These are phyloP conservation scores for Pseudococcus viburni DNA, from an alignment of 2,888 invertebrate species.

Conservation along the genomic window DNA sequence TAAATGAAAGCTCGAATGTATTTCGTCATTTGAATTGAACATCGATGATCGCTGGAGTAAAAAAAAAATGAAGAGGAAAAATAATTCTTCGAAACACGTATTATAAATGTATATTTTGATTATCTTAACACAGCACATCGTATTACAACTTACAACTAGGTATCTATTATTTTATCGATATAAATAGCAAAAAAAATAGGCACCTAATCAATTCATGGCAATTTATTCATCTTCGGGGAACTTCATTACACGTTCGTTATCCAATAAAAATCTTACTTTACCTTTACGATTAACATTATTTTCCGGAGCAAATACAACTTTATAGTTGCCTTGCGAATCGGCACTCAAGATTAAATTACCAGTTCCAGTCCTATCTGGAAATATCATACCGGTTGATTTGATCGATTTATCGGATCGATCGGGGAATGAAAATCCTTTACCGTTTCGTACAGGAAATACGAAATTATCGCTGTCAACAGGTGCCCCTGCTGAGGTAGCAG, in stretches of 20 bases:
- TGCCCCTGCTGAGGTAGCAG: not conserved
- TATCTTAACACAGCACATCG: conserved; percentile 30
- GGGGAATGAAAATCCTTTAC: conserved; percentile 44
- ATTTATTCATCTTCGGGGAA: conserved; percentile 29
- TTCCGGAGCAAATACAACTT: conserved; percentile 39
- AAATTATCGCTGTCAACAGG: not conserved
- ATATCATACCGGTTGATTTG: conserved; percentile 68
- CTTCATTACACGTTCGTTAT: conserved; percentile 13
- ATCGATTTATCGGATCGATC: conserved; percentile 22
- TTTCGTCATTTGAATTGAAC: conserved; percentile 26
- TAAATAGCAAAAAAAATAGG: no score
- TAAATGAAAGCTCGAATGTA: conserved; percentile 42
- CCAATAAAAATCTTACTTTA: conserved; percentile 5
- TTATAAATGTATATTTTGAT: conserved; percentile 24
- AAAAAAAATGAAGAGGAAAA: not conserved
- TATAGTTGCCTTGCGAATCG: conserved; percentile 67
- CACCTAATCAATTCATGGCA: not conserved
- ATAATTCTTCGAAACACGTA: not conserved
- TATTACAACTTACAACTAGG: not conserved
- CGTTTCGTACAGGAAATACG: not conserved
- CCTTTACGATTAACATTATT: not conserved
- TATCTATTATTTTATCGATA: not conserved
- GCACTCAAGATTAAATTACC: conserved; percentile 69
- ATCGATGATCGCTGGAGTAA: conserved; percentile 9
- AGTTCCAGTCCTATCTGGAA: conserved; percentile 70